Conservation (phyloP, 2,888 invertebrate species). For the Lasioglossum marginatum region DNA sequence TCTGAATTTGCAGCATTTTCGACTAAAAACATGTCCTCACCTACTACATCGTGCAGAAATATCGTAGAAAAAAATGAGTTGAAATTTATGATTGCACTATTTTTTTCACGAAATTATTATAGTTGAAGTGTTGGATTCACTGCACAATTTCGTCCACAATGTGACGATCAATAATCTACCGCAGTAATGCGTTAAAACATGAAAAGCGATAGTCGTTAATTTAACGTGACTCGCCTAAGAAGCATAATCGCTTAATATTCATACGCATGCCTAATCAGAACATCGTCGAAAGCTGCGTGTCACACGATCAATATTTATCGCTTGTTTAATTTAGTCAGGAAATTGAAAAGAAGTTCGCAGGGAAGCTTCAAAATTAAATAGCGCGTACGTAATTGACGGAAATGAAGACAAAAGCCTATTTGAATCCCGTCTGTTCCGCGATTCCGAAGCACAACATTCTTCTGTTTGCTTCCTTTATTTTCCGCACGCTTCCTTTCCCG, state of each 20-base stretch:
- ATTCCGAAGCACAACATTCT: background rate
- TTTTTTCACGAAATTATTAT: background rate
- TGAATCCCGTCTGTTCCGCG: background rate
- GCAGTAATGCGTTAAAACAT: no score
- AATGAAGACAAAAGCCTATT: constrained; percentile 23
- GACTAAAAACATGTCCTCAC: no score
- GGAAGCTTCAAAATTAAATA: background rate
- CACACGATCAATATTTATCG: background rate
- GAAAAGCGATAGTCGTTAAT: background rate
- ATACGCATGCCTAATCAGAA: background rate
- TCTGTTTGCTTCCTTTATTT: background rate
- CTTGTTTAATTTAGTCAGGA: background rate
- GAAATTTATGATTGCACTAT: no score
- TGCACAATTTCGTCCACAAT: no score
- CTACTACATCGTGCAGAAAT: no score
- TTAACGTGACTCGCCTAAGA: background rate
- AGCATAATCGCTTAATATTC: background rate
- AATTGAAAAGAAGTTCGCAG: background rate
- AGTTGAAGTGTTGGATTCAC: background rate
- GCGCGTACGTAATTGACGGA: constrained; percentile 20
- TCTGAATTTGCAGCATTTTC: background rate
- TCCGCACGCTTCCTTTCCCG: background rate
- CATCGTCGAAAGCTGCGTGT: background rate
- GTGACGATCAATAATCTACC: no score
- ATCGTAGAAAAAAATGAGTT: no score